Percentiles rank a stretch among this genome's conserved stretches.
These are phyloP conservation scores for Apteryx owenii DNA, from an alignment of 2,113 vertebrate genomes.

Conservation along the genomic window DNA sequence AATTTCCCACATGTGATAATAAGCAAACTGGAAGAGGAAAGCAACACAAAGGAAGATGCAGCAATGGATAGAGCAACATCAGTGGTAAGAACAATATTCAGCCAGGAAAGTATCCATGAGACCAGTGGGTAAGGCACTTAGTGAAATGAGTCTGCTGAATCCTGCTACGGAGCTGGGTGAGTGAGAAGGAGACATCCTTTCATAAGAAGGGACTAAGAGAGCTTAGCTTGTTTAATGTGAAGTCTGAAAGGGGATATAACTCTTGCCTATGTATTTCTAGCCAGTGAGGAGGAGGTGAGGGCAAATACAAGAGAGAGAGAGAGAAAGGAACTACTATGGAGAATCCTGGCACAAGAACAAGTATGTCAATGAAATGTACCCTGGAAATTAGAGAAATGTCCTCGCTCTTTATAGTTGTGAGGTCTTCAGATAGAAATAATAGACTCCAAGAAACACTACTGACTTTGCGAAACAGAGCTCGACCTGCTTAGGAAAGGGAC, in stretches of 20 bases:
- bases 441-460: neutral
- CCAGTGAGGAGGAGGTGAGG: neutral
- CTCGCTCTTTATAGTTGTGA: neutral
- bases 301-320: accelerated
- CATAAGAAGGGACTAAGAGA: neutral
- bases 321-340: neutral
- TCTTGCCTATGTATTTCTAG: neutral
- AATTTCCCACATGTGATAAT: neutral
- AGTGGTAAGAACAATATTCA: neutral
- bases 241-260: neutral
- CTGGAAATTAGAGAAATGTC: neutral
- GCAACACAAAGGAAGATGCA: neutral
- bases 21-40: neutral
- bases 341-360: neutral
- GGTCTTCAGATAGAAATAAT: neutral
- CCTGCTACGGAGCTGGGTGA: neutral
- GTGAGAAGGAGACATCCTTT: neutral
- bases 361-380: neutral
- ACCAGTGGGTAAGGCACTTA: neutral
- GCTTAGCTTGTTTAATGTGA: neutral
- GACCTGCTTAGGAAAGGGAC: neutral
- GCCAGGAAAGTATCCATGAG: neutral
- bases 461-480: neutral
- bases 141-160: neutral
- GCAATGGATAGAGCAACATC: neutral